Base-by-base conservation (phyloP, 2,797 vertebrate genomes). In the Sibirionetta formosa region DNA sequence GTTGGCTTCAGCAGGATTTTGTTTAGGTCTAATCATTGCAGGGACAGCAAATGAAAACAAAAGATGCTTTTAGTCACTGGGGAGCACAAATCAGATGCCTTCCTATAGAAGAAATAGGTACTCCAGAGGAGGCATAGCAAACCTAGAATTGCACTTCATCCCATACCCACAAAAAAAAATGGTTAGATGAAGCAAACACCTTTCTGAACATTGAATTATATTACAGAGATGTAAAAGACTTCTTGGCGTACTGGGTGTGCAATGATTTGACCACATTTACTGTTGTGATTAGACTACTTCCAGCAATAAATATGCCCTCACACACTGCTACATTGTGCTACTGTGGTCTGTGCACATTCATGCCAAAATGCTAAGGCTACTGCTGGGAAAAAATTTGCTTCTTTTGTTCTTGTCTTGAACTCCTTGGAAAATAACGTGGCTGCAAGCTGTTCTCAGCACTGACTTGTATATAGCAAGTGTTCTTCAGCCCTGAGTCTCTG, bases 351-450 rank as follows among this genome's bases (percentile, higher is more conserved):
- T 48, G 42, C 17, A 4, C 42, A 63, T 3, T 26, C 46, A 38
- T 88, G 81, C 63, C 70, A 96, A 94, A 88, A 76, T 38, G 23
- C n/a, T 76, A 81, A 86, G 54, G 50, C 38, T 86, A 31, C 57
- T 81, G 33, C 36, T 94, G 81, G 36, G 63, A 84, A 42, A 63
- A 91, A 61, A 65, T 92, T 63, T 88, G 8, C 46, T 64, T 48
- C 65, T 82, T 85, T 85, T 89, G 51, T 73, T 89, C 61, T 58
- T 90, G 42, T 72, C 81, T 76, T 66, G 73, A 93, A 9, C 14
- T 73, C 38, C 48, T 63, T 84, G 46, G 63, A 90, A 82, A 93
- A 86, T 22, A 69, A 51, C 7, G 16, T 54, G 23, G 12, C 81
- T 90, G 40, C 48, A 82, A 83, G 23, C 14, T 79, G 66, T 46